Conservation (phyloP, 2,888 invertebrate species). For the Mellilla xanthometata region DNA sequence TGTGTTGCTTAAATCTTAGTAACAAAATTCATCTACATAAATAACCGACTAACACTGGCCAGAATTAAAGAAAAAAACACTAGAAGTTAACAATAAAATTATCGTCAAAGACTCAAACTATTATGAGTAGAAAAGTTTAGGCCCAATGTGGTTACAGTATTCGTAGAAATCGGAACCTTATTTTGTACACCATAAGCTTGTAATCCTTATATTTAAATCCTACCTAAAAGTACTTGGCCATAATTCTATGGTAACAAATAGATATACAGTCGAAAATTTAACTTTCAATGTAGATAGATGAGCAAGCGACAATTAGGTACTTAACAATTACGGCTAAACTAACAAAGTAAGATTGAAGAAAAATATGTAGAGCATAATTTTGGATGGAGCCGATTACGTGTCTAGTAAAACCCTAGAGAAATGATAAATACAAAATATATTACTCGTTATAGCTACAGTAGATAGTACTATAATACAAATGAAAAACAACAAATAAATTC, state of each 20-base stretch:
- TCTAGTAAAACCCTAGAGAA: constrained; percentile 46
- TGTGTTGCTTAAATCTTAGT: constrained; percentile 46
- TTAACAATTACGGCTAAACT: constrained; percentile 36
- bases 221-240: constrained; percentile 75
- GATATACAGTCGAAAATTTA: constrained; percentile 56
- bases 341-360: constrained; percentile 33
- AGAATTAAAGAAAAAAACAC: constrained; percentile 38
- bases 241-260: constrained; percentile 79
- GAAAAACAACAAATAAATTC: constrained; percentile 81
- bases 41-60: constrained; percentile 68
- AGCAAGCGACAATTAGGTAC: constrained; percentile 52
- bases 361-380: constrained; percentile 39
- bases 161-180: constrained; percentile 53
- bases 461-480: constrained; percentile 59
- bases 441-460: constrained; percentile 60
- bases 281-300: constrained; percentile 38
- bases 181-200: constrained; percentile 67
- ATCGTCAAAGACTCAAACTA: constrained; percentile 39
- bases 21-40: constrained; percentile 53
- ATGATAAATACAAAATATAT: constrained; percentile 66
- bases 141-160: constrained; percentile 48
- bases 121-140: constrained; percentile 49
- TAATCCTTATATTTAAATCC: constrained; percentile 59
- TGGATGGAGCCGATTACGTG: constrained; percentile 61
- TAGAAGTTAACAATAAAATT: constrained; percentile 43